phyloP scores from a whole-genome alignment of 2,113 vertebrate species.

The Aspidoscelis tigris region DNA sequence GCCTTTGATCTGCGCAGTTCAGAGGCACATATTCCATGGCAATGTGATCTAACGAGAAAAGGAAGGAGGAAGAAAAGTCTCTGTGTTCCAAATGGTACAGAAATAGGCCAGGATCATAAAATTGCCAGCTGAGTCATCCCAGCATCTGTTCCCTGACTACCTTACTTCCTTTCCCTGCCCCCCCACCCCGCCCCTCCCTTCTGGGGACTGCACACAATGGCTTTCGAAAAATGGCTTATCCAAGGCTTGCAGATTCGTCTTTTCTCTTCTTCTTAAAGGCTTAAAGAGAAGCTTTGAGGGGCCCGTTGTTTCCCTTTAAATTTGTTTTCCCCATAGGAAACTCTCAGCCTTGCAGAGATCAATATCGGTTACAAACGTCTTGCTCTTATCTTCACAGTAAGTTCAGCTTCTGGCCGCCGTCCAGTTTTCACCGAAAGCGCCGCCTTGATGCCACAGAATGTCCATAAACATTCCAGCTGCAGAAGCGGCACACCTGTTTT shows the following conservation, averaged over 20 bases:
- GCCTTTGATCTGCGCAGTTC: constrained; percentile 39
- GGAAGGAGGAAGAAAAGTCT: constrained; percentile 47
- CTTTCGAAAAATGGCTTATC: constrained; percentile 14
- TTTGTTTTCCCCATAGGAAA: not conserved
- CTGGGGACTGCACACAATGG: not conserved
- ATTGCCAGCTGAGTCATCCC: constrained; percentile 68
- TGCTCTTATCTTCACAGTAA: too few species aligned
- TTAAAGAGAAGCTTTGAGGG: not conserved
- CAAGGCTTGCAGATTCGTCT: not conserved
- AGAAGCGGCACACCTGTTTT: not conserved
- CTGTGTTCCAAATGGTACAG: constrained; percentile 62
- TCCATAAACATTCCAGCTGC: not conserved
- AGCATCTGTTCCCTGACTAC: constrained; percentile 55
- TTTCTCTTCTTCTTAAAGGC: too few species aligned
- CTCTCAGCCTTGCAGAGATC: not conserved
- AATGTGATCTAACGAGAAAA: constrained; percentile 54
- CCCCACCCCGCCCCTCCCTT: too few species aligned
- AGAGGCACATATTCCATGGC: constrained; percentile 45
- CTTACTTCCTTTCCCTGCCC: constrained; percentile 12
- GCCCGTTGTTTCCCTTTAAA: not conserved
- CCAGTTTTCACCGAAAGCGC: not conserved
- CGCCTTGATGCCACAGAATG: not conserved
- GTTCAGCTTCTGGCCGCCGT: not conserved
- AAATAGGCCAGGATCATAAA: constrained; percentile 65
- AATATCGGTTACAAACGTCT: not conserved